phyloP scores from a whole-genome alignment of 2,797 vertebrate genomes.

The Sebastes oblongus region DNA sequence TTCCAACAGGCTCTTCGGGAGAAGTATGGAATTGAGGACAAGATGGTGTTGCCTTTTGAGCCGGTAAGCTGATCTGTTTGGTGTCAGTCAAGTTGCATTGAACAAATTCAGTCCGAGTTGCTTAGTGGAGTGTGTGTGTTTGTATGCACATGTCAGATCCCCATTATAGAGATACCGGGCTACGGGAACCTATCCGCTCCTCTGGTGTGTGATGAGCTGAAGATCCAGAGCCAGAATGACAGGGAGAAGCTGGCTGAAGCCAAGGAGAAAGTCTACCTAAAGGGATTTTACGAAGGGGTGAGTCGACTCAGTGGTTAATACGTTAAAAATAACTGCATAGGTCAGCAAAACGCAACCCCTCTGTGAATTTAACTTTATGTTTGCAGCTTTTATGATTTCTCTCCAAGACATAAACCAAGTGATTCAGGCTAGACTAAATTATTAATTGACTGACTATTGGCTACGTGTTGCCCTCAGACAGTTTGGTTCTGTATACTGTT shows the following conservation, averaged over 20 bases:
- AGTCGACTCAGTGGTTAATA: conserved; percentile 62
- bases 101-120: background rate
- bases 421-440: conserved; percentile 23
- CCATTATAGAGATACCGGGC: conserved; percentile 94
- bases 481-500: background rate
- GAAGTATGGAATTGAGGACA: conserved; percentile 95
- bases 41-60: conserved; percentile 96
- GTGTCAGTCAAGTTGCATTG: background rate
- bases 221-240: conserved; percentile 99
- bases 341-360: conserved; percentile 11
- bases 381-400: conserved; percentile 27
- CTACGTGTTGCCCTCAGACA: background rate
- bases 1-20: conserved; percentile 87
- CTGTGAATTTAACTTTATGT: background rate
- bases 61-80: conserved; percentile 83
- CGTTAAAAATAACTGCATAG: background rate
- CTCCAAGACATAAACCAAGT: conserved; percentile 1
- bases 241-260: conserved; percentile 94
- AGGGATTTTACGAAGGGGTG: conserved; percentile 98
- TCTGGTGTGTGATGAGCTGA: conserved; percentile 90
- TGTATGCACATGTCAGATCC: conserved; percentile 79
- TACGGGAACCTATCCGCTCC: conserved; percentile 92
- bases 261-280: conserved; percentile 95
- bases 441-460: conserved; percentile 14
- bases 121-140: background rate